Conservation (phyloP, 2,113 vertebrate genomes). For the Syngnathus scovelli region DNA sequence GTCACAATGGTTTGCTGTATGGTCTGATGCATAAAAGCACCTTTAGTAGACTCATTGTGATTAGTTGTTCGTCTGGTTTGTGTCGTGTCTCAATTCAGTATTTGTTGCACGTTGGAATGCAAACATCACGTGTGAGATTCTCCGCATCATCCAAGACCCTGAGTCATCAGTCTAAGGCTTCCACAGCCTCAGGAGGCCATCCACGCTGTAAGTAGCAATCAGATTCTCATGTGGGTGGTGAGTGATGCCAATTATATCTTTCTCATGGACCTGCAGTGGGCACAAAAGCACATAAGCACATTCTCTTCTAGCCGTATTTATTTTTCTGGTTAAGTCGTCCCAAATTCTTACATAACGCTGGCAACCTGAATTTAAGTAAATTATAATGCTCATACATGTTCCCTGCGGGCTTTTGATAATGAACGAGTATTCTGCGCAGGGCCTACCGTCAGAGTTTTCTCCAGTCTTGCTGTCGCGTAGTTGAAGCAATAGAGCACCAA, state of each 20-base stretch:
- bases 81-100: neutral
- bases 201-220: constrained; percentile 92
- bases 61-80: neutral
- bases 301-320: constrained; percentile 57
- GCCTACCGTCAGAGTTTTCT: constrained; percentile 86
- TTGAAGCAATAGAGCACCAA: constrained; percentile 96
- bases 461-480: constrained; percentile 87
- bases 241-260: constrained; percentile 91
- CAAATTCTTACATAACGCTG: neutral
- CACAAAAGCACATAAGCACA: constrained; percentile 26
- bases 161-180: constrained; percentile 57
- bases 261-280: constrained; percentile 85
- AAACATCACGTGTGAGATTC: neutral
- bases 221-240: constrained; percentile 96
- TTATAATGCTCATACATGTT: neutral
- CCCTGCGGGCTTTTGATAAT: constrained; percentile 5
- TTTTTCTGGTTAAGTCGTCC: neutral
- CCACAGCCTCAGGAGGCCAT: constrained; percentile 80
- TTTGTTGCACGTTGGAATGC: neutral
- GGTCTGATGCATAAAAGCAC: neutral
- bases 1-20: neutral
- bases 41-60: neutral
- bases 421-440: constrained; percentile 7
- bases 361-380: constrained; percentile 1
- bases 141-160: constrained; percentile 11